Conservation (phyloP, 2,113 vertebrate species). For the Aplodontia rufa region DNA sequence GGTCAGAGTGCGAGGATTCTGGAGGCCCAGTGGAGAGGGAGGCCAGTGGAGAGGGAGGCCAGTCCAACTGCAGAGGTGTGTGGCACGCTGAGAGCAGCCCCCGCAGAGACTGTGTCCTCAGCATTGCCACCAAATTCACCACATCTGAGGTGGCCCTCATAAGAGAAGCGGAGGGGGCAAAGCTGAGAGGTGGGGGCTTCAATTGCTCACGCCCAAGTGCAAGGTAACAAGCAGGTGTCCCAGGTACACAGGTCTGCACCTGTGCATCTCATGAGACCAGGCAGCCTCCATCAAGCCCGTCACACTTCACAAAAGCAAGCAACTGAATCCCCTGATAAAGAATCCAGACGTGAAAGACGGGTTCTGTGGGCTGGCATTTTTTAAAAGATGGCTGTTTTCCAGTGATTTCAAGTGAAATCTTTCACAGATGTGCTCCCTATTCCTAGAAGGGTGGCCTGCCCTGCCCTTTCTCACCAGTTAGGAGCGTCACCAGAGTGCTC, state of each 20-base stretch:
- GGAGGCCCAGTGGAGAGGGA: fast-evolving
- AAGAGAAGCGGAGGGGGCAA: fast-evolving
- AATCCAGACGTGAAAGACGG: not conserved
- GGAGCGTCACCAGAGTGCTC: too few species aligned
- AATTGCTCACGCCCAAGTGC: not conserved
- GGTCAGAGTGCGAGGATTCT: fast-evolving
- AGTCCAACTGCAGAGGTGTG: fast-evolving
- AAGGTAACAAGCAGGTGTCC: fast-evolving
- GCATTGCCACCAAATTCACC: too few species aligned
- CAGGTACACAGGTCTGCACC: fast-evolving
- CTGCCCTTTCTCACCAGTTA: not conserved
- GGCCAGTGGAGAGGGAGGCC: not conserved
- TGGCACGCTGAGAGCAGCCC: fast-evolving
- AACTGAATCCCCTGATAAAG: not conserved
- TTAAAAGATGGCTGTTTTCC: not conserved
- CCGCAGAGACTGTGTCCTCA: fast-evolving
- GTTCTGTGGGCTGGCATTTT: not conserved
- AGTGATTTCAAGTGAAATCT: not conserved
- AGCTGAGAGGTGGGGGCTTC: fast-evolving
- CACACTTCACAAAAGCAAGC: too few species aligned
- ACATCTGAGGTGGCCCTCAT: fast-evolving
- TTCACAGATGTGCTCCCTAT: not conserved
- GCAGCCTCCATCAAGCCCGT: fast-evolving
- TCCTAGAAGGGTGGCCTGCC: not conserved
- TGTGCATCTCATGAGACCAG: not conserved